Conservation (phyloP, 2,888 invertebrate species). For the Buathra laborator region DNA sequence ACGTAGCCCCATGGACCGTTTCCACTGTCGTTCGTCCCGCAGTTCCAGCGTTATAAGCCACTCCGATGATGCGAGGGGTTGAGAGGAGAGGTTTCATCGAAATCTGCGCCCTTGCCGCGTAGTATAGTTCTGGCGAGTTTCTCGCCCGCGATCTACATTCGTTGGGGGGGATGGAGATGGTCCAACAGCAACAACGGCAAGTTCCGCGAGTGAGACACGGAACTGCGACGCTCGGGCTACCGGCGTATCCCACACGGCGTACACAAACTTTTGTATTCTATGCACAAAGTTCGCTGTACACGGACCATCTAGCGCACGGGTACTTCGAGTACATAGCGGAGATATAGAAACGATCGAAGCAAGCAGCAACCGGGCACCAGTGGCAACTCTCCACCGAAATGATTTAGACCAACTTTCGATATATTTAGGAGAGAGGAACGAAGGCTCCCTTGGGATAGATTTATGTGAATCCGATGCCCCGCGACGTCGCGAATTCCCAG, state of each 20-base stretch:
- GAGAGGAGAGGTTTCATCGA: conserved; percentile 43
- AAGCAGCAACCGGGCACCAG: conserved; percentile 4
- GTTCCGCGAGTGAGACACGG: conserved; percentile 13
- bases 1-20: conserved; percentile 29
- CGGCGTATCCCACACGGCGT: conserved; percentile 23
- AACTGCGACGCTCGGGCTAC: conserved; percentile 7
- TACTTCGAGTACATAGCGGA: not conserved
- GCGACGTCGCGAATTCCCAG: not conserved
- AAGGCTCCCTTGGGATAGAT: conserved; percentile 13
- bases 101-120: conserved; percentile 41
- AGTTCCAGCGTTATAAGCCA: conserved; percentile 44
- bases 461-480: conserved; percentile 37
- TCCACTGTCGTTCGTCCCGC: not conserved
- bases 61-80: conserved; percentile 5
- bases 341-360: conserved; percentile 12
- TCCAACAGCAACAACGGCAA: conserved; percentile 29
- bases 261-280: conserved; percentile 51
- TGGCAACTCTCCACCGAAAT: conserved; percentile 22
- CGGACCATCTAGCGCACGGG: conserved; percentile 32
- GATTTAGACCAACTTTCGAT: conserved; percentile 41
- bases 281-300: conserved; percentile 41
- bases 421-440: conserved; percentile 24
- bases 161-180: not conserved
- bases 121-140: conserved; percentile 36
- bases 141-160: conserved; percentile 46